Percentiles rank a stretch among this genome's conserved stretches.
These are phyloP conservation scores for Ariopsis seemanni DNA, from an alignment of 2,113 vertebrate species.

Conservation along the genomic window DNA sequence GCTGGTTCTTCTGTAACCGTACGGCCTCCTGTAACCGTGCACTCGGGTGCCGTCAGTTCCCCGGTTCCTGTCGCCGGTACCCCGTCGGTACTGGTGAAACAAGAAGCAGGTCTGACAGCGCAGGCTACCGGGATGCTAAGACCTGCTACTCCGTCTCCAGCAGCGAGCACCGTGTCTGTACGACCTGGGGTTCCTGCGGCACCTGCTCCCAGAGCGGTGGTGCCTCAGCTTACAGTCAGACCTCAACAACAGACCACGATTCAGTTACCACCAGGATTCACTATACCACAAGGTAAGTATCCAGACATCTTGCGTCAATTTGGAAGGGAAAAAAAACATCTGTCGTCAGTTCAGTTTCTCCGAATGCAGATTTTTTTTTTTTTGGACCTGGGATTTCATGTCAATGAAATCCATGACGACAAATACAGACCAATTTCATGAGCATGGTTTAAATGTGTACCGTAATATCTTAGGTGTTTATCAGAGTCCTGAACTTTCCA, in stretches of 20 bases:
- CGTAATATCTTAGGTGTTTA: background rate
- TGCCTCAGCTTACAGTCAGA: constrained; percentile 83
- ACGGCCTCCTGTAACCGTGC: constrained; percentile 56
- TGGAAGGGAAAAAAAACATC: too few relatives aligned
- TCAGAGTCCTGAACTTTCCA: background rate
- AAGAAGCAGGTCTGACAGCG: constrained; percentile 56
- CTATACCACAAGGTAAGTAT: constrained; percentile 81
- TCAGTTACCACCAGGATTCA: constrained; percentile 86
- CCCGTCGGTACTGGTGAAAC: constrained; percentile 58
- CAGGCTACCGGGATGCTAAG: constrained; percentile 66
- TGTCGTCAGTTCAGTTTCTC: background rate
- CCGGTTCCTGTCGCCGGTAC: constrained; percentile 43
- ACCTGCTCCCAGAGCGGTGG: constrained; percentile 72
- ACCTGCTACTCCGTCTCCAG: constrained; percentile 57
- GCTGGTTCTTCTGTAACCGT: constrained; percentile 58
- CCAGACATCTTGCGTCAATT: background rate
- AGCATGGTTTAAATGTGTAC: background rate
- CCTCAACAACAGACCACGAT: constrained; percentile 84
- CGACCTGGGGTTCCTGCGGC: constrained; percentile 66
- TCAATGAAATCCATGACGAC: too few relatives aligned
- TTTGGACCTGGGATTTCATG: too few relatives aligned
- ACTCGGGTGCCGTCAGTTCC: constrained; percentile 49
- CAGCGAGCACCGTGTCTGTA: constrained; percentile 60
- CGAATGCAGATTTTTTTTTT: background rate
- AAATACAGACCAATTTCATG: background rate